phyloP scores from a whole-genome alignment of 2,797 vertebrate species.

The Sandelia bainsii region DNA sequence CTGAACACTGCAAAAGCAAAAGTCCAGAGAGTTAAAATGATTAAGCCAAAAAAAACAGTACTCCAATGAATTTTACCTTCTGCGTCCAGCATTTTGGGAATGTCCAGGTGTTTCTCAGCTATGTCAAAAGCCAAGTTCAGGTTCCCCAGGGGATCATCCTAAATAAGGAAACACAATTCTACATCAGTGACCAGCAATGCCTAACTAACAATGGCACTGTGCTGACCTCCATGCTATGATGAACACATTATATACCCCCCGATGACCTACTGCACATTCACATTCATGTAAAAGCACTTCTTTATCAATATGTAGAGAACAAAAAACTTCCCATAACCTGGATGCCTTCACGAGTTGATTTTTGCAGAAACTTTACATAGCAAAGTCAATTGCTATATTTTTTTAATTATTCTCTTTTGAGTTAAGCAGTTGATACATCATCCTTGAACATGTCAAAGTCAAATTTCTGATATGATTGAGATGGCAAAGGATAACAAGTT shows the following conservation, averaged over 20 bases:
- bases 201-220: slow-evolving; percentile 62
- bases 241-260: slow-evolving; percentile 41
- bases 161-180: slow-evolving; percentile 74
- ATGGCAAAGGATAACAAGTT: neutral
- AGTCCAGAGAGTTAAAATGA: no score
- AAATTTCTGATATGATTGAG: neutral
- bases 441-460: neutral
- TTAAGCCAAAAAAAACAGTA: neutral
- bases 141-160: slow-evolving; percentile 98
- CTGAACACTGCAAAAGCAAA: no score
- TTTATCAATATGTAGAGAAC: neutral
- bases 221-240: slow-evolving; percentile 64
- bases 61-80: slow-evolving; percentile 87
- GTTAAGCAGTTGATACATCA: neutral
- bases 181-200: slow-evolving; percentile 62
- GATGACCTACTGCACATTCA: slow-evolving; percentile 32
- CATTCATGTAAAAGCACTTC: neutral
- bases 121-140: slow-evolving; percentile 98
- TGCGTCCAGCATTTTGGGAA: slow-evolving; percentile 99
- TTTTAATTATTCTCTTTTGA: no score
- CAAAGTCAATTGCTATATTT: neutral
- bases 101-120: slow-evolving; percentile 99
- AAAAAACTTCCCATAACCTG: neutral
- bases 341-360: slow-evolving; percentile 1
- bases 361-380: neutral